Conservation (phyloP, 1,140 invertebrate genomes). For the Trypoxylus dichotomus region DNA sequence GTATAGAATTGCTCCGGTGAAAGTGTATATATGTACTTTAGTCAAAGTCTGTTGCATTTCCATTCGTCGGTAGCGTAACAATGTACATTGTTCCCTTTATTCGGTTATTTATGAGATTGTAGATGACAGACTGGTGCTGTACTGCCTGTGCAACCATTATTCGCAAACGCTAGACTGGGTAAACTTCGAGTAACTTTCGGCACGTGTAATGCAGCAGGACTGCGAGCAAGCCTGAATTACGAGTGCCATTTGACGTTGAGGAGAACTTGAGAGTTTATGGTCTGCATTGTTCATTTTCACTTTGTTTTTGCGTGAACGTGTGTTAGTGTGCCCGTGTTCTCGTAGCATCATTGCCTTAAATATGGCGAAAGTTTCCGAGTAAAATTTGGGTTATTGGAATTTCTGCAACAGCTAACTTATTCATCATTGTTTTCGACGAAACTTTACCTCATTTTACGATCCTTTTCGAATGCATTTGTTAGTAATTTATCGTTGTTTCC, state of each 20-base stretch:
- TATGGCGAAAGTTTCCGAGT: slow-evolving; percentile 10
- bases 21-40: not conserved
- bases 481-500: not conserved
- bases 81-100: slow-evolving; percentile 29
- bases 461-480: slow-evolving; percentile 2
- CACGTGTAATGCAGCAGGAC: slow-evolving; percentile 30
- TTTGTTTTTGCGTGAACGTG: not conserved
- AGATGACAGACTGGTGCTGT: slow-evolving; percentile 31
- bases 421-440: slow-evolving; percentile 2
- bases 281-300: slow-evolving; percentile 10
- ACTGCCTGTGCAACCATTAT: slow-evolving; percentile 31
- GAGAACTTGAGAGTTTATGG: slow-evolving; percentile 19
- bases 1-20: slow-evolving; percentile 7
- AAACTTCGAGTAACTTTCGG: slow-evolving; percentile 36
- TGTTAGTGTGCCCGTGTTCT: not conserved
- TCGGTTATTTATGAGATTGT: slow-evolving; percentile 37
- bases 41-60: slow-evolving; percentile 19
- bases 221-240: not conserved
- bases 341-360: slow-evolving; percentile 19
- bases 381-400: slow-evolving; percentile 24
- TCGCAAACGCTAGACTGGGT: slow-evolving; percentile 33
- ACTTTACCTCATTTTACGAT: slow-evolving; percentile 8
- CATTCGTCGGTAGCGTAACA: not conserved
- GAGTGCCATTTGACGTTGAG: not conserved
- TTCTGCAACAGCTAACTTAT: slow-evolving; percentile 9